phyloP scores from a whole-genome alignment of 2,888 invertebrate species.

The Mimachlamys varia region DNA sequence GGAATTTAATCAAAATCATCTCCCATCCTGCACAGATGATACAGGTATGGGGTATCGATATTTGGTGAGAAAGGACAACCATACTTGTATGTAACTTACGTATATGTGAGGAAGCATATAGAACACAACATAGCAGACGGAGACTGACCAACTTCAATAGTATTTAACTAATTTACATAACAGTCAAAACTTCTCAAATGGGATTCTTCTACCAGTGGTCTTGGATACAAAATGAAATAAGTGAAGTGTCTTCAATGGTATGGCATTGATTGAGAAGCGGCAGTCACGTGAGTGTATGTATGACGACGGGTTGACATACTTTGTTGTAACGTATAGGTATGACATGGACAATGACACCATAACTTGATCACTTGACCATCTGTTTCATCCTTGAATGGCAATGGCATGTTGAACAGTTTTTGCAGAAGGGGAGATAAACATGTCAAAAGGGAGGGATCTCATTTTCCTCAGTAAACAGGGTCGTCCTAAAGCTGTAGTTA shows the following conservation, averaged over 20 bases:
- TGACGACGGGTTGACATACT: not conserved
- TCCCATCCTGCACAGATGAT: too few species aligned
- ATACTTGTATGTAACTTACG: too few species aligned
- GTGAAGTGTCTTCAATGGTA: not conserved
- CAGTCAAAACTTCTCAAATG: too few species aligned
- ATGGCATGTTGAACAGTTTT: slow-evolving; percentile 14
- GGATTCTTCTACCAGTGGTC: too few species aligned
- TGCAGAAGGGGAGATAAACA: slow-evolving; percentile 20
- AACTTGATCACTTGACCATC: slow-evolving; percentile 13
- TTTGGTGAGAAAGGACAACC: too few species aligned
- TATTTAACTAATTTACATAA: too few species aligned
- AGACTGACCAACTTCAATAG: too few species aligned
- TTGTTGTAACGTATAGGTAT: not conserved
- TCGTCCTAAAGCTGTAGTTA: not conserved
- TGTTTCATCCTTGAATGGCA: slow-evolving; percentile 1
- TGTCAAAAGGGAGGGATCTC: not conserved
- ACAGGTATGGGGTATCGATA: too few species aligned
- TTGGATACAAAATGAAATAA: not conserved
- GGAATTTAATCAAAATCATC: too few species aligned
- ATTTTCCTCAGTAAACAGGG: not conserved
- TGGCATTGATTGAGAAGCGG: not conserved
- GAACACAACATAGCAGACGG: too few species aligned
- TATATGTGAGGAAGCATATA: too few species aligned
- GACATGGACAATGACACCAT: slow-evolving; percentile 1
- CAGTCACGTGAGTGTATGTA: not conserved